Percentiles rank a stretch among this genome's conserved stretches.
Evolutionary conservation across 2,797 vertebrate genomes (phyloP).

Genomic region (Serranus cabrilla): DNA sequence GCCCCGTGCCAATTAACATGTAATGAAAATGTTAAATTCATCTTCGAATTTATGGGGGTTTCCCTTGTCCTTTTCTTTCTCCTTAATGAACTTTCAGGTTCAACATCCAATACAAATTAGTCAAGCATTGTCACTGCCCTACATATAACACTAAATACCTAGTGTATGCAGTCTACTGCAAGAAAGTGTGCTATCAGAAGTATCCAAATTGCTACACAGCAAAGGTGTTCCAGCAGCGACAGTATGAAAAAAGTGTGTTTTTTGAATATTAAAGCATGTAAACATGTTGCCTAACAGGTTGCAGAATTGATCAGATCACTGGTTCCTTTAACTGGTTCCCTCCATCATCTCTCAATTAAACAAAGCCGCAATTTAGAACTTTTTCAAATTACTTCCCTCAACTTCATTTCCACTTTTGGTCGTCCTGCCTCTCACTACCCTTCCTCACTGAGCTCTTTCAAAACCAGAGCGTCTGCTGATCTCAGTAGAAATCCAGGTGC

Average conservation of each 20-base stretch:
- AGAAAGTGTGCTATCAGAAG: no score
- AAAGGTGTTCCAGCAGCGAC: no score
- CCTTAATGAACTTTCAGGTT: slow-evolving; percentile 9
- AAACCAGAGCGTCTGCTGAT: slow-evolving; percentile 20
- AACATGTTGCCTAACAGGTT: no score
- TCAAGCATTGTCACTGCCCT: slow-evolving; percentile 18
- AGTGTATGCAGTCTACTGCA: no score
- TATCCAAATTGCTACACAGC: no score
- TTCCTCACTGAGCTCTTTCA: slow-evolving; percentile 7
- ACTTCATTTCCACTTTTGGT: slow-evolving; percentile 10
- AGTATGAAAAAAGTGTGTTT: no score
- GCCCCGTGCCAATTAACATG: slow-evolving; percentile 33
- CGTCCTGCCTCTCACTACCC: not conserved
- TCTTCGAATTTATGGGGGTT: slow-evolving; percentile 23
- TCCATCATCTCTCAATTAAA: slow-evolving; percentile 20
- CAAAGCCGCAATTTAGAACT: not conserved
- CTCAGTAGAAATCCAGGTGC: slow-evolving; percentile 41
- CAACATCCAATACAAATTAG: slow-evolving; percentile 34
- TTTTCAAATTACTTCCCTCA: slow-evolving; percentile 31
- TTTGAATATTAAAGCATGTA: no score
- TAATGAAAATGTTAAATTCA: slow-evolving; percentile 58
- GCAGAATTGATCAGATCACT: slow-evolving; percentile 30
- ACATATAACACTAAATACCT: slow-evolving; percentile 41
- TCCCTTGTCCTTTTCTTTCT: slow-evolving; percentile 43
- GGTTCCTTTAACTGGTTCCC: not conserved